Base-by-base conservation (phyloP, 2,797 vertebrate species). In the Allobates femoralis region DNA sequence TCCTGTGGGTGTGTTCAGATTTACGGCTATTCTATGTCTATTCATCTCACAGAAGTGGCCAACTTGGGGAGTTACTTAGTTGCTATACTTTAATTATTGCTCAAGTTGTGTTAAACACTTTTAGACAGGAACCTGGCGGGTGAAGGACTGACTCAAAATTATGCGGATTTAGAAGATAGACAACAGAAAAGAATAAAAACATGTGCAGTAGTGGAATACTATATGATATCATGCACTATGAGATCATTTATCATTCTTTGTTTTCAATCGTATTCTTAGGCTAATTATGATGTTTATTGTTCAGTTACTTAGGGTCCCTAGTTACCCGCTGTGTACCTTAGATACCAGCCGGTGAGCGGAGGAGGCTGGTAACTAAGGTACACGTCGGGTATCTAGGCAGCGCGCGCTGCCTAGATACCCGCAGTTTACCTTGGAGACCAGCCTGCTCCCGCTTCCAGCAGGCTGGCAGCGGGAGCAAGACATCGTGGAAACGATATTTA, bases 1-100 rank as follows among this genome's bases (percentile, higher is more conserved):
- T 77, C 75, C 75, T 77, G 75, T 56, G 51, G 75, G 50, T 71
- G 67, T 71, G 67, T 71, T 41, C 19, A 41, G 67, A 55, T 77
- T 77, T 77, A 56, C 34, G 51, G 28, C 28, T 6, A 56, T 19
- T 53, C 53, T 55, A 55, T 12, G 28, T 71, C 51, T 56, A 55
- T 30, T 56, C 51, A 8, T 56, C 51, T 56, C 21, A 53, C 46
- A 53, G 28, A 28, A 76, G 26, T 76, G 74, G 51, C 3, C 74
- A 30, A 76, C 30, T 26, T 32, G 50, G 50, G 32, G 75, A 77
- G 53, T 32, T 77, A 28, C n/a, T 77, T 77, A 55, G 73, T 50
- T 50, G 50, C 14, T 28, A 53, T 46, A 75, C 28, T 10, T n/a
- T 76, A 53, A 76, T 30, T 76, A 41, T 76, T 76, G 50, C 74